Conservation (phyloP, 2,113 vertebrate genomes). For the Dryoscopus gambensis region DNA sequence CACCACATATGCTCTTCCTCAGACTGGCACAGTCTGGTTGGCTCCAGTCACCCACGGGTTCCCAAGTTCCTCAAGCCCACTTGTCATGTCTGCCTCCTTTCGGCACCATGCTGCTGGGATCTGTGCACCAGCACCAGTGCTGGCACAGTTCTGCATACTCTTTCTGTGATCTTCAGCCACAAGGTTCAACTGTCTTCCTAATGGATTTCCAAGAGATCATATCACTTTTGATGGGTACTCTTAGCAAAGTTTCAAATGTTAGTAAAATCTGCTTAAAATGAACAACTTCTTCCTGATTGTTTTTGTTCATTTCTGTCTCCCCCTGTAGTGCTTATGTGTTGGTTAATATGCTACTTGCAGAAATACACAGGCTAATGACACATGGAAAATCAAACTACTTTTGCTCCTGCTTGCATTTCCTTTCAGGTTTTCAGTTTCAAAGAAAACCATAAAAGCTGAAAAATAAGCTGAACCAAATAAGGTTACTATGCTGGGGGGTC, state of each 20-base stretch:
- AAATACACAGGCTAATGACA: background rate
- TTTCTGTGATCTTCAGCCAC: background rate
- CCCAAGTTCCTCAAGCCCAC: background rate
- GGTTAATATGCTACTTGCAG: background rate
- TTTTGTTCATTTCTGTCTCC: background rate
- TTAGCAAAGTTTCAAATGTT: background rate
- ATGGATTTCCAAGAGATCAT: background rate
- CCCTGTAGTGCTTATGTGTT: background rate
- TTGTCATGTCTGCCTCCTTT: background rate
- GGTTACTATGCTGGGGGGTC: background rate
- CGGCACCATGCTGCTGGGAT: accelerated
- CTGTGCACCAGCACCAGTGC: background rate
- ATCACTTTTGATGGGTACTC: background rate
- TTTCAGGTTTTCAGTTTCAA: background rate
- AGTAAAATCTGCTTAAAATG: background rate
- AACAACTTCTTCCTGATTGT: background rate
- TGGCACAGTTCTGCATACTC: background rate
- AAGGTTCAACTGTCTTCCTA: background rate
- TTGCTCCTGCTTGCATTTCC: background rate
- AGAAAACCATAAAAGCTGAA: background rate
- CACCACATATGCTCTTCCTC: background rate
- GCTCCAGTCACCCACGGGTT: background rate
- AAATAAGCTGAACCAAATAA: background rate
- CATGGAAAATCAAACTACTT: background rate
- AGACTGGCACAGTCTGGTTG: background rate